These are phyloP conservation scores for Platygyra sinensis DNA, from an alignment of 64 coral and sea anemone species.

Conservation along the genomic window DNA sequence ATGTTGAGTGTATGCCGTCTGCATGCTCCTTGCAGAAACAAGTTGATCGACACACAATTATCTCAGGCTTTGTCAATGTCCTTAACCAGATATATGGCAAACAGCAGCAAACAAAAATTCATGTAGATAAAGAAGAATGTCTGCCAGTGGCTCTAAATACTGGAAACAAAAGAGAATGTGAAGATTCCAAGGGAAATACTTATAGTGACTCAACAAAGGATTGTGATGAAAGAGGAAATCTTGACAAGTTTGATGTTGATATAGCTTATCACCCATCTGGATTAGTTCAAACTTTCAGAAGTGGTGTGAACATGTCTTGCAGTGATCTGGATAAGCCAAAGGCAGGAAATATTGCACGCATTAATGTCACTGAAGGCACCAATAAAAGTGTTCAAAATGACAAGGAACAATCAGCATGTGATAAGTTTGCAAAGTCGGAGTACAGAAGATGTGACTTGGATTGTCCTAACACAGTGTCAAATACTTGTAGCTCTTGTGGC, in stretches of 20 bases:
- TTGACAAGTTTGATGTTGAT: not conserved
- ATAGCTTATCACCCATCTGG: not conserved
- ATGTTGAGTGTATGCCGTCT: not conserved
- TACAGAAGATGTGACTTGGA: not conserved
- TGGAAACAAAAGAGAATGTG: no score
- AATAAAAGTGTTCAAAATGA: not conserved
- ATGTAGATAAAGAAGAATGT: not conserved
- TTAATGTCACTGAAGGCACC: not conserved
- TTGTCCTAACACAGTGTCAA: not conserved
- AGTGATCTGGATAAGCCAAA: not conserved
- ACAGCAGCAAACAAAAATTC: not conserved
- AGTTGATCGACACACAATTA: not conserved
- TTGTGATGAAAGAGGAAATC: not conserved
- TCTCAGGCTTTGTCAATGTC: not conserved
- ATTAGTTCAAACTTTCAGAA: not conserved
- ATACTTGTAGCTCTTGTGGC: not conserved
- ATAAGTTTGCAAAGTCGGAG: not conserved
- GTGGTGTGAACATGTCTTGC: not conserved
- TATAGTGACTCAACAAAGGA: not conserved
- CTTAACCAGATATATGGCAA: not conserved
- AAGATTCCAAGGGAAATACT: not conserved
- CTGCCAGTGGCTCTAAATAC: no score
- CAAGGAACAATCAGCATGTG: not conserved
- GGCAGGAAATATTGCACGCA: not conserved
- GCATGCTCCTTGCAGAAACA: not conserved